phyloP scores from a whole-genome alignment of 2,888 invertebrate species.

The Ariolimax columbianus region DNA sequence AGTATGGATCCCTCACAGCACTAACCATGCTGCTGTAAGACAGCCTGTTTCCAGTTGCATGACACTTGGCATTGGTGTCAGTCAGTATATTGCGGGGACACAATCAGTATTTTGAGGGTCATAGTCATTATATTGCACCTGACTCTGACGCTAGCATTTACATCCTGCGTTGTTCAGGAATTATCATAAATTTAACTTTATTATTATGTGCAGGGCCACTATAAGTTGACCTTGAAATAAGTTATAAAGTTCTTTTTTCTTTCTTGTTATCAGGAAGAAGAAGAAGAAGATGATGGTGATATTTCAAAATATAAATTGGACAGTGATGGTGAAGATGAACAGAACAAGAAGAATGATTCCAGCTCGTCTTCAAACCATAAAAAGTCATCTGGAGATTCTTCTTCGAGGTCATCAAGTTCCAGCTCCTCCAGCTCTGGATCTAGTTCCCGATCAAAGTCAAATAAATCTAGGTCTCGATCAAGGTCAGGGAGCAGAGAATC shows the following conservation, averaged over 20 bases:
- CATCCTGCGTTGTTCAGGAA: too few relatives aligned
- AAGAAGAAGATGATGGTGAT: constrained; percentile 80
- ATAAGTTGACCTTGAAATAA: neutral
- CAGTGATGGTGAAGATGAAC: constrained; percentile 83
- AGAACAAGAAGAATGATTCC: constrained; percentile 1
- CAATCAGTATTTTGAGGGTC: too few relatives aligned
- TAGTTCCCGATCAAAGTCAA: constrained; percentile 17
- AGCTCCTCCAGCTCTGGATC: constrained; percentile 29
- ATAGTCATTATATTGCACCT: too few relatives aligned
- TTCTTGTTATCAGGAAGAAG: neutral
- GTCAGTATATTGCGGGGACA: too few relatives aligned
- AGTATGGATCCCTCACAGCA: too few relatives aligned
- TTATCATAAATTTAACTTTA: too few relatives aligned
- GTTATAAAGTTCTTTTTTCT: neutral
- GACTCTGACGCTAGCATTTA: too few relatives aligned
- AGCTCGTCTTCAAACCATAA: constrained; percentile 17
- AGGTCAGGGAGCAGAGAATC: neutral
- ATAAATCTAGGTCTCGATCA: constrained; percentile 36
- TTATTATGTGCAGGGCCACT: neutral
- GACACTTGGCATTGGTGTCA: too few relatives aligned
- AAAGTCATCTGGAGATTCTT: constrained; percentile 7
- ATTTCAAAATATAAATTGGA: constrained; percentile 87
- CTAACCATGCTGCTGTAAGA: too few relatives aligned
- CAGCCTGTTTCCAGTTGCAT: too few relatives aligned
- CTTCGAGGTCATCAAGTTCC: constrained; percentile 35